phyloP scores from a whole-genome alignment of 2,888 invertebrate species.

The Glaucopsyche alexis region DNA sequence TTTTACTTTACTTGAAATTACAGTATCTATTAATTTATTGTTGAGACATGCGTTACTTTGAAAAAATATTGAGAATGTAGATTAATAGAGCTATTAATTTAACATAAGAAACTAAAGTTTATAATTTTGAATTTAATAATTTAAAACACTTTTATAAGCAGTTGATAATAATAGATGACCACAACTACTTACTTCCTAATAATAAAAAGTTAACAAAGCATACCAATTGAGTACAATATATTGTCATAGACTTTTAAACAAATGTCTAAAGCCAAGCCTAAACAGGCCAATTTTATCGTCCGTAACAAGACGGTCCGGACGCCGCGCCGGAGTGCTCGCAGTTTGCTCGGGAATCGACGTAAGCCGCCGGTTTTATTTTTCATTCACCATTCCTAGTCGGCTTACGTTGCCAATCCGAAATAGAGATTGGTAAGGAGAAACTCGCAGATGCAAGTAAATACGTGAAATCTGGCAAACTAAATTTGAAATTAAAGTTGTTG shows the following conservation, averaged over 20 bases:
- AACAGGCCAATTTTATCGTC: slow-evolving; percentile 48
- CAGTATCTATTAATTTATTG: too few relatives aligned
- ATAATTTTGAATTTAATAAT: too few relatives aligned
- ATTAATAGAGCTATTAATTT: too few relatives aligned
- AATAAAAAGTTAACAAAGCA: too few relatives aligned
- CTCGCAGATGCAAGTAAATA: slow-evolving; percentile 46
- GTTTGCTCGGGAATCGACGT: slow-evolving; percentile 42
- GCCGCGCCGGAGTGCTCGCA: slow-evolving; percentile 36
- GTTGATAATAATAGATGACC: too few relatives aligned
- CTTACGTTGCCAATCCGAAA: slow-evolving; percentile 49
- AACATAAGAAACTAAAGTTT: too few relatives aligned
- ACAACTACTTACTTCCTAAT: too few relatives aligned
- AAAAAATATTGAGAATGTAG: too few relatives aligned
- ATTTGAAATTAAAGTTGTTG: slow-evolving; percentile 23
- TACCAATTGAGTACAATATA: too few relatives aligned
- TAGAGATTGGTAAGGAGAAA: slow-evolving; percentile 50
- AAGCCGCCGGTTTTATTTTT: slow-evolving; percentile 57
- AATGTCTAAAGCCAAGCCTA: slow-evolving; percentile 31
- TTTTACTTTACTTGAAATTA: too few relatives aligned
- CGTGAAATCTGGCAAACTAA: slow-evolving; percentile 31
- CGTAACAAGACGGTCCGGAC: slow-evolving; percentile 48
- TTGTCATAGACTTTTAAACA: not conserved
- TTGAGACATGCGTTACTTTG: too few relatives aligned
- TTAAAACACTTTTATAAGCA: too few relatives aligned
- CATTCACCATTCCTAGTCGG: slow-evolving; percentile 51